Evolutionary conservation across 2,113 vertebrate species (phyloP), one percentile per base, ranked within the genome.

Genomic region (Muscicapa adusta): DNA sequence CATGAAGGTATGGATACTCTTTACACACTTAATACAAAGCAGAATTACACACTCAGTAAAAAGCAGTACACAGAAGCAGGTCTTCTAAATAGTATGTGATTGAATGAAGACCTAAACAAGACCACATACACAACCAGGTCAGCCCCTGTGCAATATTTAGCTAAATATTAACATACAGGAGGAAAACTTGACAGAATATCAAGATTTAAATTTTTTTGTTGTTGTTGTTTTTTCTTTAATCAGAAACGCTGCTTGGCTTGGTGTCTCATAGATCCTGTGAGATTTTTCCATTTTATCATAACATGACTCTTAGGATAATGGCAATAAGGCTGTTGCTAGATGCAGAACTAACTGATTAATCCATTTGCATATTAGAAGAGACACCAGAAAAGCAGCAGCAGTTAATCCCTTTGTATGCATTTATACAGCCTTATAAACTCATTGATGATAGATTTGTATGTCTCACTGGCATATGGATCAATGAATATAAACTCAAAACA

Each of bases 351-450:
- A 70, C 42, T 72, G 45, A 91, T 86, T 54, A 73, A 73, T 61
- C 28, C 28, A n/a, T 10, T 57, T 34, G 6, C 23, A 31, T 33
- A 26, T 40, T 73, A 53, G 33, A 14, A 83, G 47, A 89, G 16
- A 84, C 19, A 76, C 15, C 23, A 83, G 58, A 93, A 14, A 91
- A 70, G 20, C 12, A 34, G 50, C 75, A 83, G 74, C 42, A 77
- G 54, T 26, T 45, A 58, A 73, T 65, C 43, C 56, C 50, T 78
- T 66, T 84, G 47, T 33, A 71, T 89, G 72, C 80, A 92, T 96
- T 86, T 95, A 84, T 92, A 84, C 38, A 74, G 33, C 80, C 72
- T 94, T 89, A 92, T 77, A 84, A 94, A 70, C 34, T 51, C 33
- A 42, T 24, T 89, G 63, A 71, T 71, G 63, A 43, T 81, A 66